Conservation (phyloP, 2,888 invertebrate species). For the Sympetrum striolatum region DNA sequence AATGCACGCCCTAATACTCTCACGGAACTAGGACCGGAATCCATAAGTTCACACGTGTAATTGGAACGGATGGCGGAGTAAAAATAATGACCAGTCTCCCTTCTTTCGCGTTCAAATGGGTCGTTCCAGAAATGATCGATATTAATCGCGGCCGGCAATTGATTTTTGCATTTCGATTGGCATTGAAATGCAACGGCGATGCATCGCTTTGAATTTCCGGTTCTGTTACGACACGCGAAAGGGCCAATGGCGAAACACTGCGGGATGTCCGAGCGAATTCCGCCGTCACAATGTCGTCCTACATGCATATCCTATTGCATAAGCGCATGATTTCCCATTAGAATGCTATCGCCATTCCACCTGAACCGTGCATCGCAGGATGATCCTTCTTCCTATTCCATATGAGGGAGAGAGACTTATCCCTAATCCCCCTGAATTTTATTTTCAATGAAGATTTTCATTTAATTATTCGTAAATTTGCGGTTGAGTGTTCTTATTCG, state of each 20-base stretch:
- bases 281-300: not conserved
- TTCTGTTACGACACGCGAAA: not conserved
- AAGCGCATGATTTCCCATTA: not conserved
- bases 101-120: not conserved
- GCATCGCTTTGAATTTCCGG: slow-evolving; percentile 17
- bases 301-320: not conserved
- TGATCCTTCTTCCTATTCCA: not conserved
- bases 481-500: no score
- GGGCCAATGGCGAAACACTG: not conserved
- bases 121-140: not conserved
- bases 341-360: not conserved
- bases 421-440: no score
- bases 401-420: no score
- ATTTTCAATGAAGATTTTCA: no score
- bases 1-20: not conserved
- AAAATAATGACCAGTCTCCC: not conserved
- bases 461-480: no score
- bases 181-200: slow-evolving; percentile 9
- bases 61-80: not conserved
- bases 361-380: not conserved
- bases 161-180: not conserved
- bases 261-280: not conserved
- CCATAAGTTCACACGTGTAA: not conserved
- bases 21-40: not conserved
- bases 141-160: slow-evolving; percentile 21